Evolutionary conservation across 2,888 invertebrate genomes (phyloP).

Genomic region (Phytoseiulus persimilis): DNA sequence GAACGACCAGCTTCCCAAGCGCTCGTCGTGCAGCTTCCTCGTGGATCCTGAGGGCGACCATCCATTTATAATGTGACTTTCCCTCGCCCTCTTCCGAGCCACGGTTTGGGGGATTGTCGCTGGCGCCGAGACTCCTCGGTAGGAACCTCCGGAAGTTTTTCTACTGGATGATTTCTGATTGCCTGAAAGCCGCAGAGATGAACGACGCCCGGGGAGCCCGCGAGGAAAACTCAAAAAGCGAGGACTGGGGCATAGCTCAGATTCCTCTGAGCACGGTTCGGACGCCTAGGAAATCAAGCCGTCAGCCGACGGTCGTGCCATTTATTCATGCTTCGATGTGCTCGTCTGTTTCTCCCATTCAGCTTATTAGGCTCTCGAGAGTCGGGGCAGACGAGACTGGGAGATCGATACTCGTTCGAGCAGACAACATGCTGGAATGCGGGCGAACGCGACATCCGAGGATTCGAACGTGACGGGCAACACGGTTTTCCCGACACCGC

Average conservation of each 20-base stretch:
- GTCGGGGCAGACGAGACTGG: not conserved
- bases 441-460: not conserved
- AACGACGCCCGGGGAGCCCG: not conserved
- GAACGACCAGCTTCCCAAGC: no score
- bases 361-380: no score
- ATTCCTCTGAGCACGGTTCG: not conserved
- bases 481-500: not conserved
- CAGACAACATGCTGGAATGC: not conserved
- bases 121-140: not conserved
- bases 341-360: not conserved
- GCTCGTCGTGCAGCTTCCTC: not conserved
- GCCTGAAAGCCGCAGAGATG: not conserved
- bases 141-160: not conserved
- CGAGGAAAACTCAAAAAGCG: not conserved
- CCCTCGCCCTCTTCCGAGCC: not conserved
- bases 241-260: not conserved
- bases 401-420: not conserved
- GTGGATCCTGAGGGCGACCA: not conserved
- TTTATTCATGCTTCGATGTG: not conserved
- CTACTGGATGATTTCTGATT: not conserved
- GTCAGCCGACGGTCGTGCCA: not conserved
- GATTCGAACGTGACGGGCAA: not conserved
- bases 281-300: not conserved
- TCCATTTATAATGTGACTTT: not conserved
- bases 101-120: not conserved